Conservation (phyloP, 2,797 vertebrate species). For the Pangasius sanitwongsei region DNA sequence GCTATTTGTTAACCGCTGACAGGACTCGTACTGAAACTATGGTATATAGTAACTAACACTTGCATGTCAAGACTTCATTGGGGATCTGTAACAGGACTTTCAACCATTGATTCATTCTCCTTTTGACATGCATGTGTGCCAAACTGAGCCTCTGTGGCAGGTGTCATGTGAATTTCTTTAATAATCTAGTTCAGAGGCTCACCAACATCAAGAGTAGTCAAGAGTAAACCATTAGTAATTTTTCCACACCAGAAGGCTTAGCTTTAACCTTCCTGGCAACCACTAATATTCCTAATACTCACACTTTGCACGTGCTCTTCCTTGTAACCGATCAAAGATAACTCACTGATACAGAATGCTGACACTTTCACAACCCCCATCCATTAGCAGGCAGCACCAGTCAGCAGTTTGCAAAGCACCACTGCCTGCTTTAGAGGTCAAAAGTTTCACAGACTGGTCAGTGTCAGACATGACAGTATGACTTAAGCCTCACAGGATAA, state of each 20-base stretch:
- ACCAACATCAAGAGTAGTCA: not conserved
- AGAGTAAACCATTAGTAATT: not conserved
- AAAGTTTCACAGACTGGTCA: constrained; percentile 39
- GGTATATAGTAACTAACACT: not conserved
- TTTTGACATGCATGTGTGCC: not conserved
- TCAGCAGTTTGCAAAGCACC: constrained; percentile 29
- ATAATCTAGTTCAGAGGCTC: not conserved
- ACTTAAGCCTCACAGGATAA: not conserved
- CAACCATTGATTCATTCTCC: not conserved
- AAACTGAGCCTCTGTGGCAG: not conserved
- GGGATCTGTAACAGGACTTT: not conserved
- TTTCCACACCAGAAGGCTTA: not conserved
- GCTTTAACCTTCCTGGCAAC: not conserved
- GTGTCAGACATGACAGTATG: constrained; percentile 4
- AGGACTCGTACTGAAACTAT: too few species aligned
- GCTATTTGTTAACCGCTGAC: not conserved
- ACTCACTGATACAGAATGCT: constrained; percentile 1
- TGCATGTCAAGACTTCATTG: not conserved
- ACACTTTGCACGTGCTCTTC: not conserved
- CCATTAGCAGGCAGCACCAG: constrained; percentile 34
- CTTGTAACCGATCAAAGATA: not conserved
- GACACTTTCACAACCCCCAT: constrained; percentile 22
- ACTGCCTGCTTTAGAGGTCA: constrained; percentile 35
- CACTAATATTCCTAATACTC: not conserved
- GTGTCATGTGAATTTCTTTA: not conserved